Evolutionary conservation across 2,113 vertebrate species (phyloP), one percentile per base, ranked within the genome.

Genomic region (Vicugna pacos): DNA sequence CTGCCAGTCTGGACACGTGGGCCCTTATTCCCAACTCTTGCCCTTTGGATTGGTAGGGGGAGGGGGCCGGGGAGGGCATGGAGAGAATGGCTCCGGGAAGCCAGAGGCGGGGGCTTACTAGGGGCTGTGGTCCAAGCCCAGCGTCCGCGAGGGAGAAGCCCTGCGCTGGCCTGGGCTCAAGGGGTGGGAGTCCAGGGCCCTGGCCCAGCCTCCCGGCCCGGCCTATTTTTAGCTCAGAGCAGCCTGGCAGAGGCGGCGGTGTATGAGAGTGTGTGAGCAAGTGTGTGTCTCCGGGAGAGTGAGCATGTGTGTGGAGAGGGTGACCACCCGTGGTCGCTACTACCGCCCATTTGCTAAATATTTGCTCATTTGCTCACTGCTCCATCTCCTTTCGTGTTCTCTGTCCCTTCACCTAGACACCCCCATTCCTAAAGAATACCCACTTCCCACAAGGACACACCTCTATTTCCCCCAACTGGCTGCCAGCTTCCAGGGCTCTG

Each of bases 201-300:
- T 89, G 86, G 94, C 97, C 96, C 96, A 97, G 94, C 95, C 92
- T 96, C 93, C 82, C 62, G 87, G 93, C 97, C 95, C 97, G 94
- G 94, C 82, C 98, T 98, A 98, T 98, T 98, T 98, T 98, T 98
- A 98, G 98, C 97, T 96, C 93, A 0, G 69, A 96, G 94, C 94
- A 77, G 96, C 92, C 95, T 96, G 97, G 93, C 94, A 97, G 93
- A 93, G 93, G 92, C 73, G n/a, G 79, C 94, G 58, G 64, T 56
- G 87, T 83, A n/a, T 90, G 92, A 94, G 82, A 56, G 77, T 65
- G 97, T 96, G 92, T 90, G 96, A 96, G 96, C 95, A 52, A 89
- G 87, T 79, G 96, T 87, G 94, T 79, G 97, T 91, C 85, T 96
- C 89, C 1, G 91, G 60, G 88, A 67, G 67, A 89, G 85, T 80